Evolutionary conservation across 1,140 invertebrate genomes (phyloP).

Genomic region (Drosophila bocki): DNA sequence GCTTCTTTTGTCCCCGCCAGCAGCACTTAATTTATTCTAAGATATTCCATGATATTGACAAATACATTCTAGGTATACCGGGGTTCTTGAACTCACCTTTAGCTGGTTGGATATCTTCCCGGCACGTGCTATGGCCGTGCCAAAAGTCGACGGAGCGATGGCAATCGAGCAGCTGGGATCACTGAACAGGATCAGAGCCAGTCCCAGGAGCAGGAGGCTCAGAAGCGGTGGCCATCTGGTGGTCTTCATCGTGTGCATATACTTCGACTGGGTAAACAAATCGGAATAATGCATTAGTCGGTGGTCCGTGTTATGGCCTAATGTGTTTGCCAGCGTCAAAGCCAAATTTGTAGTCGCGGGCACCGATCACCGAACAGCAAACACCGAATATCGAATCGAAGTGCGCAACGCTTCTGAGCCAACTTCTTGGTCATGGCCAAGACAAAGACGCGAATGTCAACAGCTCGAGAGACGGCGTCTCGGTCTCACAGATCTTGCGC

Average conservation of each 20-base stretch:
- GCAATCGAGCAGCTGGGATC: constrained; percentile 74
- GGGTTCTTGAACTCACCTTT: constrained; percentile 85
- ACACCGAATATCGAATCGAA: constrained; percentile 50
- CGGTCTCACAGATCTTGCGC: constrained; percentile 35
- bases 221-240: constrained; percentile 48
- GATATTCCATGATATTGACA: background rate
- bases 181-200: constrained; percentile 51
- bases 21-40: constrained; percentile 34
- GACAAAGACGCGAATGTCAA: constrained; percentile 77
- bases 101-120: constrained; percentile 87
- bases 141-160: constrained; percentile 87
- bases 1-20: constrained; percentile 24
- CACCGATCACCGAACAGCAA: constrained; percentile 11
- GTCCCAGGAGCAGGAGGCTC: constrained; percentile 37
- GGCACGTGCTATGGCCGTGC: constrained; percentile 87
- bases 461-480: constrained; percentile 35
- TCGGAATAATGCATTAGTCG: constrained; percentile 71
- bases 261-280: constrained; percentile 57
- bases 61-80: background rate
- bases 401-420: constrained; percentile 59
- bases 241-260: constrained; percentile 53
- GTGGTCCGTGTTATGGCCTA: constrained; percentile 40
- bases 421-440: constrained; percentile 80
- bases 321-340: constrained; percentile 60
- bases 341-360: constrained; percentile 18